Evolutionary conservation across 2,797 vertebrate species (phyloP).

Genomic region (Psittacula derbiana): DNA sequence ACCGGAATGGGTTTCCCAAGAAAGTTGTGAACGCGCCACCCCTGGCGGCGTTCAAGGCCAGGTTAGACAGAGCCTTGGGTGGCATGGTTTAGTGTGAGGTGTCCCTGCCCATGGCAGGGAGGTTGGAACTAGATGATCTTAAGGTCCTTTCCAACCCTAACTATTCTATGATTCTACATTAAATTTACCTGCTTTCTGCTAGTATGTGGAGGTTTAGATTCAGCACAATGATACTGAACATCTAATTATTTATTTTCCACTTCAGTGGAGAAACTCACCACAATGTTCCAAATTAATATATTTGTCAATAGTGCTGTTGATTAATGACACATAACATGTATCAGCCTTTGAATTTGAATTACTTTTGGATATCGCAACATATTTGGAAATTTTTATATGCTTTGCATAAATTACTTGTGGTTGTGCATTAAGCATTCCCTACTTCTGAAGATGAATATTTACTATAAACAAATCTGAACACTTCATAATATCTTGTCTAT

Average conservation of each 20-base stretch:
- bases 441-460: background rate
- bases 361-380: background rate
- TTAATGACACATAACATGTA: background rate
- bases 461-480: background rate
- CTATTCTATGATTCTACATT: background rate
- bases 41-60: no score
- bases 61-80: no score
- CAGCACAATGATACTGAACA: background rate
- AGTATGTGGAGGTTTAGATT: background rate
- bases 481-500: background rate
- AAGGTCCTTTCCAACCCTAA: no score
- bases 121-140: no score
- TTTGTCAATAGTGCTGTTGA: constrained; percentile 1
- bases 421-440: background rate
- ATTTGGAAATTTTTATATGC: background rate
- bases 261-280: background rate
- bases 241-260: constrained; percentile 11
- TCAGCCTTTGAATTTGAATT: background rate
- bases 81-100: no score
- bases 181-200: background rate
- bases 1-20: no score
- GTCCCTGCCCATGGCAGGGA: no score
- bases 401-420: background rate
- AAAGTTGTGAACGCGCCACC: no score
- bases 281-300: constrained; percentile 1